Conservation (phyloP, 2,797 vertebrate genomes). For the Onychomys arenicola region DNA sequence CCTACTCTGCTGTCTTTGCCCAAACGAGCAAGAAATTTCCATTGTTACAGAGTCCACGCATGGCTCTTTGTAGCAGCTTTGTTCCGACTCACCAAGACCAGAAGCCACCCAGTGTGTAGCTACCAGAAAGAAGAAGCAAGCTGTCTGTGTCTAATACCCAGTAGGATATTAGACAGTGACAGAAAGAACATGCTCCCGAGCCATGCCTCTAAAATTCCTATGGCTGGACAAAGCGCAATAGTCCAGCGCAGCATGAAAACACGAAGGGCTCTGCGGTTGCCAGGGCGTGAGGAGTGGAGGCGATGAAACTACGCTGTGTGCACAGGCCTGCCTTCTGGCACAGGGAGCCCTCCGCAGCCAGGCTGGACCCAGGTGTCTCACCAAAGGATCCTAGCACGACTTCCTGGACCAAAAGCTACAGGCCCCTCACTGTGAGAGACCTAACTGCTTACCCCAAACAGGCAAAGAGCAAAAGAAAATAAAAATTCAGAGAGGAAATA, state of each 20-base stretch:
- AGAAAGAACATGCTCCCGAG: not conserved
- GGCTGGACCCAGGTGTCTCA: not conserved
- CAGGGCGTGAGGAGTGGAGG: not conserved
- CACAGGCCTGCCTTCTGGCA: not conserved
- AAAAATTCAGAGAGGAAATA: not conserved
- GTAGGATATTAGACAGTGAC: not conserved
- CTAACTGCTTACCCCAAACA: not conserved
- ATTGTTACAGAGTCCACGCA: accelerated
- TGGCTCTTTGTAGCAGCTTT: not conserved
- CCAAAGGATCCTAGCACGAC: not conserved
- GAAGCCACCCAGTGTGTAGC: too few relatives aligned
- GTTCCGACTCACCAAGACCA: not conserved
- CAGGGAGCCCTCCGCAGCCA: not conserved
- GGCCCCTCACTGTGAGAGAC: not conserved
- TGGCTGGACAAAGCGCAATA: not conserved
- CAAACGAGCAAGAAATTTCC: not conserved
- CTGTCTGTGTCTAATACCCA: accelerated
- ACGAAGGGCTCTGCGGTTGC: not conserved
- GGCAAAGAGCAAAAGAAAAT: not conserved
- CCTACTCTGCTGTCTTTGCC: not conserved
- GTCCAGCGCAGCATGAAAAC: not conserved
- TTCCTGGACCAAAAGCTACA: not conserved
- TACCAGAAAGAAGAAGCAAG: not conserved
- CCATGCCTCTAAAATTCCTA: accelerated
- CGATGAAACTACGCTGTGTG: not conserved